phyloP scores from a whole-genome alignment of 2,888 invertebrate genomes.

The Drosophila rubida region DNA sequence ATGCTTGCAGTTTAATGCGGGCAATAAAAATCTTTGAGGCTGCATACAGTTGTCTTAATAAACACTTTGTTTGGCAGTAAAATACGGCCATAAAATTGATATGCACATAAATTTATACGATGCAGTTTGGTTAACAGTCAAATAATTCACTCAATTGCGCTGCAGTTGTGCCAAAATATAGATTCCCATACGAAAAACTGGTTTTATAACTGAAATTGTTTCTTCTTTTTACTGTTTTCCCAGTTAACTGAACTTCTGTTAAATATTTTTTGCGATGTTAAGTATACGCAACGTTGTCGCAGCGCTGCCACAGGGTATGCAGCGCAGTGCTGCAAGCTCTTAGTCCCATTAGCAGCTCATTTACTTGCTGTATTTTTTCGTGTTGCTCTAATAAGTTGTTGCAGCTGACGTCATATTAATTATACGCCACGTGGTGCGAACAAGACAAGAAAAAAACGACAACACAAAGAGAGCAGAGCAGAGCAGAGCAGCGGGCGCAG shows the following conservation, averaged over 20 bases:
- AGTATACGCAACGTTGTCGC: neutral
- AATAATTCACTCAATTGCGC: neutral
- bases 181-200: too few species aligned
- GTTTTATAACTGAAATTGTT: too few species aligned
- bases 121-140: neutral
- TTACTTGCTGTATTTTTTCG: slow-evolving; percentile 14
- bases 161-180: neutral
- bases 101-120: neutral
- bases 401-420: slow-evolving; percentile 63
- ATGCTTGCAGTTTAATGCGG: too few species aligned
- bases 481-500: too few species aligned
- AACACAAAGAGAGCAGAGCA: too few species aligned
- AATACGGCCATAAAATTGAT: neutral
- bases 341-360: slow-evolving; percentile 8
- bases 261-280: too few species aligned
- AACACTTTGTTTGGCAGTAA: neutral
- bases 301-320: neutral
- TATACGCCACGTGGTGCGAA: slow-evolving; percentile 44
- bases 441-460: neutral
- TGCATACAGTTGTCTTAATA: neutral
- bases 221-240: too few species aligned
- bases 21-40: too few species aligned
- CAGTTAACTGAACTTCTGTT: too few species aligned
- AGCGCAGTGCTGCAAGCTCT: neutral
- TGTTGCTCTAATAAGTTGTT: slow-evolving; percentile 36